These are phyloP conservation scores for Parazoanthus atlanticus DNA, from an alignment of 92 coral and sea anemone species.

Conservation along the genomic window DNA sequence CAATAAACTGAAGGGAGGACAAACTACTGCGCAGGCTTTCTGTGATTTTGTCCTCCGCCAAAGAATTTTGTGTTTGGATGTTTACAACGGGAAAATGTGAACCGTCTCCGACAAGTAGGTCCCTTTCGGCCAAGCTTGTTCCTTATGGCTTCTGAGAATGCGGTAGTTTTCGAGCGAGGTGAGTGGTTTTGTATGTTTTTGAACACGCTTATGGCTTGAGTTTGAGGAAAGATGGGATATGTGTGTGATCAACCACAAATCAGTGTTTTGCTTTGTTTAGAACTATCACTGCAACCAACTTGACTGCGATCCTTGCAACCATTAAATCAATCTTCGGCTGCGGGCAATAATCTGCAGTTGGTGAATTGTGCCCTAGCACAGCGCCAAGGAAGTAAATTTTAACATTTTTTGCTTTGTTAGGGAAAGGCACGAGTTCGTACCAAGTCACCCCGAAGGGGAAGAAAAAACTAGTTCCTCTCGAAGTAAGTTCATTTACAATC, in stretches of 20 bases:
- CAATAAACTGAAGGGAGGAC: slow-evolving; percentile 1
- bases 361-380: background rate
- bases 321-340: background rate
- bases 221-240: background rate
- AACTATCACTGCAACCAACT: background rate
- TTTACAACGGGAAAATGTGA: slow-evolving; percentile 47
- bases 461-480: slow-evolving; percentile 88
- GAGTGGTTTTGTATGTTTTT: background rate
- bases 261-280: background rate
- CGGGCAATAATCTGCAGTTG: background rate
- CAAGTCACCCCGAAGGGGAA: slow-evolving; percentile 78
- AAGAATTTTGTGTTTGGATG: slow-evolving; percentile 29
- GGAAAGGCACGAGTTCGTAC: slow-evolving; percentile 93
- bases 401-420: slow-evolving; percentile 45
- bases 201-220: background rate
- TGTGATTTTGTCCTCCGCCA: slow-evolving; percentile 13
- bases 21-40: background rate
- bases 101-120: slow-evolving; percentile 3
- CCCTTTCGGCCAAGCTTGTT: slow-evolving; percentile 13
- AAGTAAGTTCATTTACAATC: slow-evolving; percentile 61
- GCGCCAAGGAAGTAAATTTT: background rate
- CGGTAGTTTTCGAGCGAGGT: slow-evolving; percentile 39
- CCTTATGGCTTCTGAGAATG: slow-evolving; percentile 45
- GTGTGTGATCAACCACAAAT: background rate
- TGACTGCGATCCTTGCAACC: background rate